A percentile compares a stretch with the other conserved stretches of the same genome.
Conservation (phyloP, 2,113 vertebrate genomes). For the Procavia capensis region DNA sequence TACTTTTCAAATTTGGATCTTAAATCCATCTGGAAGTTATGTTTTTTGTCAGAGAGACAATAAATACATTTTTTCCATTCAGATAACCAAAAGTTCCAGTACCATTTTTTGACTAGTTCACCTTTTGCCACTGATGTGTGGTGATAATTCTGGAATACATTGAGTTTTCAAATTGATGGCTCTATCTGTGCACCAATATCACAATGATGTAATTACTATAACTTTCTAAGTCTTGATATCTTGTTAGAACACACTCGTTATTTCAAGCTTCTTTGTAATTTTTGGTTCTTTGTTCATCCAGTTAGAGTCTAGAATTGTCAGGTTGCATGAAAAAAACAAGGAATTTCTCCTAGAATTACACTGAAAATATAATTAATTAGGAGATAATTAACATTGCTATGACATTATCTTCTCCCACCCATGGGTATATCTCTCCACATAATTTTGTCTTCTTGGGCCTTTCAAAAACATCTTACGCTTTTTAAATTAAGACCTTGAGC, state of each 20-base stretch:
- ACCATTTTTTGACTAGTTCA: not conserved
- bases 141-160: not conserved
- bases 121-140: not conserved
- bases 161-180: not conserved
- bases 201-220: not conserved
- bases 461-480: not conserved
- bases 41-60: constrained; percentile 12
- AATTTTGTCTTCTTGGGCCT: not conserved
- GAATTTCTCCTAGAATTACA: not conserved
- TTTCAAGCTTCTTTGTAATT: not conserved
- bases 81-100: not conserved
- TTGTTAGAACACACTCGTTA: not conserved
- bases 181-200: too few species aligned
- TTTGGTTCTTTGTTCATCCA: not conserved
- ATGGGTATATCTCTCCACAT: not conserved
- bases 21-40: constrained; percentile 19
- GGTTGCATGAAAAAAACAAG: not conserved
- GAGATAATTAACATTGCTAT: not conserved
- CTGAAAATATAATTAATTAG: not conserved
- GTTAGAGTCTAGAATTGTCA: not conserved
- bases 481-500: not conserved
- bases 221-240: not conserved
- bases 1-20: constrained; percentile 32
- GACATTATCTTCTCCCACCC: not conserved
- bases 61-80: constrained; percentile 22